A percentile compares a stretch with the other conserved stretches of the same genome.
These are phyloP conservation scores for Paramormyrops hopkinsi DNA, from an alignment of 2,797 vertebrate species.

Conservation along the genomic window DNA sequence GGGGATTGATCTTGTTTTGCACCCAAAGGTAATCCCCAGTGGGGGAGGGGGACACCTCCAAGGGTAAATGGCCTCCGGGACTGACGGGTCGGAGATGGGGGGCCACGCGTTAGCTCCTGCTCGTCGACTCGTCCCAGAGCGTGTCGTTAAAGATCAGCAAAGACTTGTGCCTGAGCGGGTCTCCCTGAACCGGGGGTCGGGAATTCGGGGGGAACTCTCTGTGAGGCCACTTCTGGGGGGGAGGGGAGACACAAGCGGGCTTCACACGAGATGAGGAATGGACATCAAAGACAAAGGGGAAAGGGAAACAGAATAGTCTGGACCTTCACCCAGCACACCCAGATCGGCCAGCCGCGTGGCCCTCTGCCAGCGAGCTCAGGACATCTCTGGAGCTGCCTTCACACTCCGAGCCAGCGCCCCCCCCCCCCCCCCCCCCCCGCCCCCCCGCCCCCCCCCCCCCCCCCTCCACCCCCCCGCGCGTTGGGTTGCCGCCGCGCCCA, in stretches of 20 bases:
- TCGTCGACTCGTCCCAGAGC: slow-evolving; percentile 36
- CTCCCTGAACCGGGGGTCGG: neutral
- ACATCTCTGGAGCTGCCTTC: neutral
- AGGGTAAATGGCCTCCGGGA: neutral
- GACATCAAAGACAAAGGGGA: neutral
- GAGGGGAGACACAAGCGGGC: neutral
- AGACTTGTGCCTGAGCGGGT: slow-evolving; percentile 34
- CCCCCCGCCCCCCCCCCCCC: no score
- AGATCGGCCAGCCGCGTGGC: neutral
- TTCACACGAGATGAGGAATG: neutral
- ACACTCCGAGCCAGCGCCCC: neutral
- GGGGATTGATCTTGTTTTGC: slow-evolving; percentile 4
- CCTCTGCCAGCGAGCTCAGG: neutral
- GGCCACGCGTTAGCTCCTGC: slow-evolving; percentile 44
- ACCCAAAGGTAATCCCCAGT: neutral
- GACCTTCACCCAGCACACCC: neutral
- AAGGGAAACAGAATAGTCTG: neutral
- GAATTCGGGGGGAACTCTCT: neutral
- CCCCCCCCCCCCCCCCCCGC: no score
- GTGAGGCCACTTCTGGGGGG: neutral
- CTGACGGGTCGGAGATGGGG: neutral
- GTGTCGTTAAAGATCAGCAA: slow-evolving; percentile 57
- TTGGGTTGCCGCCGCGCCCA: no score
- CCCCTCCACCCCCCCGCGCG: no score
- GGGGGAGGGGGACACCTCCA: neutral